Evolutionary conservation across 2,888 invertebrate species (phyloP), one percentile per base, ranked within the genome.

Genomic region (Nomada fucata): DNA sequence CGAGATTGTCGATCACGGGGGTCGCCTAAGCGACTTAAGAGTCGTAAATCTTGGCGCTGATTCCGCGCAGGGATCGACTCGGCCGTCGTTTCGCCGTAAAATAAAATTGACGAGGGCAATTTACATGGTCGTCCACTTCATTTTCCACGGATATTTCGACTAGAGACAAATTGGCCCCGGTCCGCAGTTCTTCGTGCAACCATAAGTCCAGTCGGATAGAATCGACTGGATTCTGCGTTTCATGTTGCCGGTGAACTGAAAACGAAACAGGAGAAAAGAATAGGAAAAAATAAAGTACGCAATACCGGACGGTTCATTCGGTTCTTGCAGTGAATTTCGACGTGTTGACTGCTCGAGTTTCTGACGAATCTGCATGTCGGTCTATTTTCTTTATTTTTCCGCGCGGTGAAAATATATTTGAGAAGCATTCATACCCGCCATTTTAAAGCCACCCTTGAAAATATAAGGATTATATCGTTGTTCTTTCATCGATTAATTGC

Each of bases 81-180:
- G 44, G 68, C 53, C 26, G 55, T 10, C 55, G 60, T 52, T 65
- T 13, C 53, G 23, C 20, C 79, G 77, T 73, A 47, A 68, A 71
- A 68, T 76, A 64, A 76, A 80, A 82, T 80, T 80, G 82, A 82
- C 82, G 80, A 68, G 75, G 59, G 72, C 76, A 29, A 76, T 83
- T 79, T 83, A 79, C 79, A 75, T 79, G 68, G 76, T 70, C 76
- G 82, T 55, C 64, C 80, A 69, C 64, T 80, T 80, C 76, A 67
- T 82, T 81, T 85, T 83, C 79, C 83, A 47, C n/a, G 73, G 76
- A 67, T 75, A 73, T 79, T 81, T 86, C 75, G 70, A 59, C 77
- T 42, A 60, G 75, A 77, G 82, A 86, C 86, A 84, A 86, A 84
- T 86, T 68, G 82, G 73, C 42, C 55, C 60, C 67, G 44, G 11